Evolutionary conservation across 2,113 vertebrate genomes (phyloP).

Genomic region (Apteryx owenii): DNA sequence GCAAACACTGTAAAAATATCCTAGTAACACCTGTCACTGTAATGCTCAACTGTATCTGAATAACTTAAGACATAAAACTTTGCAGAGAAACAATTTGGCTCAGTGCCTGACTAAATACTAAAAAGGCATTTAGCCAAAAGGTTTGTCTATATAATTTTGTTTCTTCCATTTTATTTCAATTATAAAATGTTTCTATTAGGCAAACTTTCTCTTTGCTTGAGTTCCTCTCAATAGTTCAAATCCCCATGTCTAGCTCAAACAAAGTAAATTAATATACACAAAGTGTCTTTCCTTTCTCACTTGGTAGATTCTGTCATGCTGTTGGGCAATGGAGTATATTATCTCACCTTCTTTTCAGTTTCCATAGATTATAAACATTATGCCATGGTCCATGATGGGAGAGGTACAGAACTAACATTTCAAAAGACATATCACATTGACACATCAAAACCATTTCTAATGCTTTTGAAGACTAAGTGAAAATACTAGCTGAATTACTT

Average conservation of each 20-base stretch:
- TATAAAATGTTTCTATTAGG: neutral
- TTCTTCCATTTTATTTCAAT: conserved; percentile 6
- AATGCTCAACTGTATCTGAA: neutral
- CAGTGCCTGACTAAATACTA: neutral
- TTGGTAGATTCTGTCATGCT: conserved; percentile 45
- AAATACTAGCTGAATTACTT: neutral
- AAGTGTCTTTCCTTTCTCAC: conserved; percentile 27
- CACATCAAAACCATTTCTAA: conserved; percentile 1
- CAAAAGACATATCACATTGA: conserved; percentile 9
- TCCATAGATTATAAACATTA: conserved; percentile 33
- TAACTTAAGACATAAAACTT: neutral
- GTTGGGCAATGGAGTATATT: neutral
- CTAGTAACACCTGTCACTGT: neutral
- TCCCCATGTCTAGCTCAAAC: conserved; percentile 3
- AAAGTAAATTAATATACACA: conserved; percentile 32
- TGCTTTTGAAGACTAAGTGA: neutral
- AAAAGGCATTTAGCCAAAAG: neutral
- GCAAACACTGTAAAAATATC: neutral
- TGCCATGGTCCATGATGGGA: neutral
- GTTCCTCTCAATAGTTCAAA: neutral
- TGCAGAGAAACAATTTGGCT: neutral
- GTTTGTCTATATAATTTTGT: neutral
- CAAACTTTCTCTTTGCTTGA: neutral
- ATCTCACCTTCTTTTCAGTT: conserved; percentile 58
- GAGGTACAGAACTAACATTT: conserved; percentile 32